phyloP scores from a whole-genome alignment of 2,888 invertebrate genomes.

The Neoitamus cyanurus region DNA sequence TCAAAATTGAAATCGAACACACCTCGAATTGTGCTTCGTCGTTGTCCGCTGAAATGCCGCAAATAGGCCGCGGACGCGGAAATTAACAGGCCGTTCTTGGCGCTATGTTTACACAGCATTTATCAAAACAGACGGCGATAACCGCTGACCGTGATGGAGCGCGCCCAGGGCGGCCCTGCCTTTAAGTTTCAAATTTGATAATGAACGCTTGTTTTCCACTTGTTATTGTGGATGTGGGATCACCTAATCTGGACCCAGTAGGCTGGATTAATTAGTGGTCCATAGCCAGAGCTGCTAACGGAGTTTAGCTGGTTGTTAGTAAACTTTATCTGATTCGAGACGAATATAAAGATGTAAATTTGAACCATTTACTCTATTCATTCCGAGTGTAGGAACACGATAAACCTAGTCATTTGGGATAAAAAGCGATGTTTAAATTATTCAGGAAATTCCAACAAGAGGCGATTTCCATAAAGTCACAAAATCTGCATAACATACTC shows the following conservation, averaged over 20 bases:
- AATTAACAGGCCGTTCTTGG: not conserved
- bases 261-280: not conserved
- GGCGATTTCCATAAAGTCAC: not conserved
- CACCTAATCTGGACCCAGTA: not conserved
- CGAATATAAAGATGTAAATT: not conserved
- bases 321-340: not conserved
- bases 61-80: not conserved
- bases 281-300: not conserved
- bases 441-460: not conserved
- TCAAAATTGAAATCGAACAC: conserved; percentile 15
- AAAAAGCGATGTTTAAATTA: not conserved
- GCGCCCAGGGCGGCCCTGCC: not conserved
- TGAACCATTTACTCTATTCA: not conserved
- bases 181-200: not conserved
- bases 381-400: not conserved
- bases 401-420: not conserved
- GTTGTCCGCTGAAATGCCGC: not conserved
- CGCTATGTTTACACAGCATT: conserved; percentile 10
- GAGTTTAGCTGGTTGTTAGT: not conserved
- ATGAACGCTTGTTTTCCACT: not conserved
- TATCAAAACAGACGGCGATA: not conserved
- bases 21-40: conserved; percentile 11
- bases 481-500: not conserved
- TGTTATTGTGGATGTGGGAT: not conserved
- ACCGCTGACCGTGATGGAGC: not conserved